Evolutionary conservation across 2,113 vertebrate species (phyloP).

Genomic region (Seriola quinqueradiata): DNA sequence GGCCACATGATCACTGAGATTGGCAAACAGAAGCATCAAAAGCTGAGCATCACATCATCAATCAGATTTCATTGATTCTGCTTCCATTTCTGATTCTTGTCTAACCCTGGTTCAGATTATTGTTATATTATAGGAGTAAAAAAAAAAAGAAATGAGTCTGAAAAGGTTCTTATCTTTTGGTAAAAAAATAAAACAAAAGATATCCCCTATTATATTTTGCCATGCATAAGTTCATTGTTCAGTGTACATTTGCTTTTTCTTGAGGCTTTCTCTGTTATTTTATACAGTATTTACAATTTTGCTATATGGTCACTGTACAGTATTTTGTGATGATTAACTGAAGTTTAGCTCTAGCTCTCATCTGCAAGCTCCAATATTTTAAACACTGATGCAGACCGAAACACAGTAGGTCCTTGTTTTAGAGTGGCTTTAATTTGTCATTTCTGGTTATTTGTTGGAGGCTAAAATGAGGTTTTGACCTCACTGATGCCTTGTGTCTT

Average conservation of each 20-base stretch:
- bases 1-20: background rate
- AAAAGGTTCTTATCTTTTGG: no score
- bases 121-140: background rate
- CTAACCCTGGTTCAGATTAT: background rate
- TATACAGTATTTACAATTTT: slow-evolving; percentile 8
- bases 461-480: background rate
- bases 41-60: background rate
- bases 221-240: no score
- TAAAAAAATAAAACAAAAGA: no score
- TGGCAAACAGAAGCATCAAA: background rate
- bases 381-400: background rate
- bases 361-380: background rate
- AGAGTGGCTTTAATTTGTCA: background rate
- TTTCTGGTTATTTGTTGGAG: background rate
- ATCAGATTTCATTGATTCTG: background rate
- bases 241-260: no score
- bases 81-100: background rate
- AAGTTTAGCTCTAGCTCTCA: no score
- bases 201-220: no score
- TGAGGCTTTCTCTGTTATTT: background rate
- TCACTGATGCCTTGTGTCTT: background rate
- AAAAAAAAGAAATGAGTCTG: background rate
- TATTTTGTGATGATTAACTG: background rate
- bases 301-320: background rate
- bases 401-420: background rate